These are phyloP conservation scores for Hestina assimilis DNA, from an alignment of 1,140 invertebrate species.

Conservation along the genomic window DNA sequence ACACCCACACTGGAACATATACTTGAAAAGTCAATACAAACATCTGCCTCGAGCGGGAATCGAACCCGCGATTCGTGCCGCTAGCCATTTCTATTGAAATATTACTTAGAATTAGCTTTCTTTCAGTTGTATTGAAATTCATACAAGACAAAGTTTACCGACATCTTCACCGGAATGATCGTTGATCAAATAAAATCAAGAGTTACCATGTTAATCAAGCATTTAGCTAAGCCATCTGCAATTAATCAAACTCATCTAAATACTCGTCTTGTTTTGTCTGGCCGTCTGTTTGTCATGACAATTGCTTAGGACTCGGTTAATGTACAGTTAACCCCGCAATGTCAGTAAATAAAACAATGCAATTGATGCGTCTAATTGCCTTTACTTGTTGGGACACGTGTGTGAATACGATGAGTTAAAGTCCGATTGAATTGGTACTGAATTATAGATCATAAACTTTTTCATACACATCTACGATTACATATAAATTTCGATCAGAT, in stretches of 20 bases:
- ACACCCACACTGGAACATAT: too few relatives aligned
- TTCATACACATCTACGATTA: too few relatives aligned
- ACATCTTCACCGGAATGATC: too few relatives aligned
- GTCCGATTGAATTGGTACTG: not conserved
- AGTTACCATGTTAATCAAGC: slow-evolving; percentile 14
- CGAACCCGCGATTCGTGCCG: too few relatives aligned
- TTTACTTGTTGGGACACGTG: not conserved
- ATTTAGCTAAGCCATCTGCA: slow-evolving; percentile 39
- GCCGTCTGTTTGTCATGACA: slow-evolving; percentile 44
- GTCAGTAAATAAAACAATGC: slow-evolving; percentile 24
- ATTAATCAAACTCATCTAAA: slow-evolving; percentile 38
- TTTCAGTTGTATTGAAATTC: too few relatives aligned
- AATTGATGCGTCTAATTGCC: slow-evolving; percentile 1
- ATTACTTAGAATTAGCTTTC: too few relatives aligned
- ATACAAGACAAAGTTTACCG: too few relatives aligned
- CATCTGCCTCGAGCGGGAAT: too few relatives aligned
- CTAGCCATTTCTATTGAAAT: too few relatives aligned
- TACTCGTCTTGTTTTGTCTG: slow-evolving; percentile 62
- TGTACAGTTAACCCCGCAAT: slow-evolving; percentile 13
- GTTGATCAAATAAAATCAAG: not conserved
- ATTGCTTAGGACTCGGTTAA: slow-evolving; percentile 31
- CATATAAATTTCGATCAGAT: too few relatives aligned
- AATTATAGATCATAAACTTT: not conserved
- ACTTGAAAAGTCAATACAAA: too few relatives aligned
- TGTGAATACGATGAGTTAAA: not conserved